Base-by-base conservation (phyloP, 2,797 vertebrate species). In the Acanthurus leucopareius region DNA sequence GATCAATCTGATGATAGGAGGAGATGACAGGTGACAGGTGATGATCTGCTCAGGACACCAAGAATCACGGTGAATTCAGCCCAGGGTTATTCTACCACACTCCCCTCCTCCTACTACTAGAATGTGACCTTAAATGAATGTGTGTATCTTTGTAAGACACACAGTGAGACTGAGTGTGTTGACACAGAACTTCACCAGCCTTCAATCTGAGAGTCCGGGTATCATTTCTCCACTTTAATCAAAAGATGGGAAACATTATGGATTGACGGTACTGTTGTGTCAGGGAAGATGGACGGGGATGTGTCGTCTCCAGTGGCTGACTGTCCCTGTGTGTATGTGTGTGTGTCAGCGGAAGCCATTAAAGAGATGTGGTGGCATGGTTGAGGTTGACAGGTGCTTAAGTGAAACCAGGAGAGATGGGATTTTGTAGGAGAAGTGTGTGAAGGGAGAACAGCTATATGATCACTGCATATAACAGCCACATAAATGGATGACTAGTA, bases 41-140 rank as follows among this genome's bases (percentile, higher is more conserved):
- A 40, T 65, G 75, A 89, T 90, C 85, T 61, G 57, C 82, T 79
- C 78, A 74, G 62, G 79, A 88, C 82, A 60, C 63, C 68, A 28
- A 44, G 86, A 83, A 89, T 91, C 70, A 73, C 60, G 58, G 80
- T 84, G 77, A 88, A 88, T 88, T 62, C 63, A 80, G 76, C 66
- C 77, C 42, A 4, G 80, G 86, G 85, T 83, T 82, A 83, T 74
- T 62, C 45, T 10, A n/a, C 42, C 13, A n/a, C 48, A 15, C 19
- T 6, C 45, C 42, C 38, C 75, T 58, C 22, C 44, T 47, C 20
- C 68, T 61, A 10, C 70, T 1, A 5, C 28, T 47, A 19, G 7
- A 66, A 49, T 16, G 7, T 58, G 64, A 79, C 69, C 76, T 51
- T 56, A 69, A 52, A 42, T 2, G 2, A 20, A 38, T 47, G 53